Percentiles rank a stretch among this genome's conserved stretches.
phyloP scores from a whole-genome alignment of 2,888 invertebrate species.

The Kuschelorhynchus macadamiae region DNA sequence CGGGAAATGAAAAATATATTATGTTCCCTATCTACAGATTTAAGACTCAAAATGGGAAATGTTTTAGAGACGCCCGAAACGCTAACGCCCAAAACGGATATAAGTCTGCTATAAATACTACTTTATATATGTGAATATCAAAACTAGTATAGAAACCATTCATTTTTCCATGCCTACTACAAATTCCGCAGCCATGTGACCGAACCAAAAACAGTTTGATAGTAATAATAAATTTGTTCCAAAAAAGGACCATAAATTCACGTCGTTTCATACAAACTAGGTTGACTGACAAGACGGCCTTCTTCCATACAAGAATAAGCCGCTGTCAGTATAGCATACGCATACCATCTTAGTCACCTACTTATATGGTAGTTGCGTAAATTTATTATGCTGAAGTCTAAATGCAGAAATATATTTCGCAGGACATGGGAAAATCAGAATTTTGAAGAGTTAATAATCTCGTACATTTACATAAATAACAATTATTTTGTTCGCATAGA shows the following conservation, averaged over 20 bases:
- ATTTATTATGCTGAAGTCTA: constrained; percentile 2
- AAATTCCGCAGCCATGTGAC: neutral
- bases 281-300: constrained; percentile 43
- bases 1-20: too few relatives aligned
- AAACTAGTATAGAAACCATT: too few relatives aligned
- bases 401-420: neutral
- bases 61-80: too few relatives aligned
- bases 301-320: constrained; percentile 38
- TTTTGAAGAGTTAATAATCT: too few relatives aligned
- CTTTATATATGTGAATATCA: too few relatives aligned
- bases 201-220: constrained; percentile 18
- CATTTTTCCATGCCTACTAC: too few relatives aligned
- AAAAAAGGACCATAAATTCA: constrained; percentile 25
- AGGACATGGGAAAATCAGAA: neutral
- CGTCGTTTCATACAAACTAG: constrained; percentile 32
- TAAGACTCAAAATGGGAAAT: too few relatives aligned
- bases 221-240: constrained; percentile 24
- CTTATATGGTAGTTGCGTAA: neutral
- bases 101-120: too few relatives aligned
- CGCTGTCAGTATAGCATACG: constrained; percentile 13
- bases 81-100: too few relatives aligned
- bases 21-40: too few relatives aligned
- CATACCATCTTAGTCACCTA: constrained; percentile 25
- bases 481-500: too few relatives aligned
- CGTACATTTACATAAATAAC: too few relatives aligned